These are phyloP conservation scores for Acanthis flammea DNA, from an alignment of 2,797 vertebrate species.

Conservation along the genomic window DNA sequence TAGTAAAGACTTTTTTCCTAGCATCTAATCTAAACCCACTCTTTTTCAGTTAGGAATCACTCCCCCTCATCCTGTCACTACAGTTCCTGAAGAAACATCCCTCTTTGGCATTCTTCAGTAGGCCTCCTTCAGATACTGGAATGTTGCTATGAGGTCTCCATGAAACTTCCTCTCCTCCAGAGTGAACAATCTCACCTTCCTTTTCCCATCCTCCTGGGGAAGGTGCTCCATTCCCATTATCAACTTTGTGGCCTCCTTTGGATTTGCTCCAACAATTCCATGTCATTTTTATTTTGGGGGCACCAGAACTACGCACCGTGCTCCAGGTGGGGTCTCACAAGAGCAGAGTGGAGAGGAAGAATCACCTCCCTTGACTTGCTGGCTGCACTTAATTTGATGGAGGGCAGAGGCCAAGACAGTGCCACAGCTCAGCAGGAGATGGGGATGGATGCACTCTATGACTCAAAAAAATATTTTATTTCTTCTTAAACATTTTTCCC, in stretches of 20 bases:
- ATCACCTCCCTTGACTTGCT: not conserved
- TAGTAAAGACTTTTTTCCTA: not conserved
- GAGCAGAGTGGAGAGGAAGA: not conserved
- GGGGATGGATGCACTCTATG: fast-evolving
- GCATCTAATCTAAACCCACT: not conserved
- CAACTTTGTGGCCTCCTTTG: fast-evolving
- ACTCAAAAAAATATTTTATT: not conserved
- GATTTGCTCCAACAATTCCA: not conserved
- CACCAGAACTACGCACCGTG: fast-evolving
- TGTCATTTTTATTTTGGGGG: not conserved
- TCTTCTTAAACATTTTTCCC: not conserved
- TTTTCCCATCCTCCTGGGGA: too few relatives aligned
- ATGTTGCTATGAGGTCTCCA: not conserved
- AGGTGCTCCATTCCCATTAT: not conserved
- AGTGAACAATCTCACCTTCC: not conserved
- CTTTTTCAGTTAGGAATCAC: not conserved
- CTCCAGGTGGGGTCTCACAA: not conserved
- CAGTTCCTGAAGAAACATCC: not conserved
- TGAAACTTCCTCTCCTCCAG: not conserved
- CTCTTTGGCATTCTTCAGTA: not conserved
- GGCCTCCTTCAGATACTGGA: not conserved
- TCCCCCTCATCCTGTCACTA: not conserved
- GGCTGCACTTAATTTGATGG: not conserved
- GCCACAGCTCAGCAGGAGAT: not conserved
- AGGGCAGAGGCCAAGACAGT: not conserved